Base-by-base conservation (phyloP, 37 sponge, comb jelly and placozoan species). In the Axinella damicornis region DNA sequence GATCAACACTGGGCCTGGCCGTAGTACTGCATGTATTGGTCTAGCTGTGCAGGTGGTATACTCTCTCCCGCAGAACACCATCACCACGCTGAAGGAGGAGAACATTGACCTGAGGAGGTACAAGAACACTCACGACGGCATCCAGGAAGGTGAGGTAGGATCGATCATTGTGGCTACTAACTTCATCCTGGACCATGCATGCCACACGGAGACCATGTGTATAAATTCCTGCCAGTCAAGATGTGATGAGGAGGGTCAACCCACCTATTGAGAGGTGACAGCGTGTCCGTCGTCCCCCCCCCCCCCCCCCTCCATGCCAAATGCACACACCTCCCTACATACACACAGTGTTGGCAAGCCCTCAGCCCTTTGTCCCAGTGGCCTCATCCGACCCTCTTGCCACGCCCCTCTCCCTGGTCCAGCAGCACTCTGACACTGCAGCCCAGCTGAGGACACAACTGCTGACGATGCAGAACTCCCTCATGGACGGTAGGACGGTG, bases 401-500 rank as follows among this genome's bases (percentile, higher is more conserved):
- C 63, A n/a, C 63, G 27, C 63, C 63, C 63, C 63, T 27, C 27
- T 6, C 5, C 63, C 63, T 13, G 24, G 27, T 13, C 63, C 63
- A 5, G 12, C 63, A n/a, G 27, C 63, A 28, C 63, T 27, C 27
- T 27, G 12, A 28, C 11, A 31, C 73, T 52, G 55, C 86, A 22
- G 22, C 80, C 17, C 52, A 53, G 16, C 27, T 86, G 12, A 68
- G 66, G 18, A 41, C 82, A 21, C 88, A 92, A 40, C 88, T 92
- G 21, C 62, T 82, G 58, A 22, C 34, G 16, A 67, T 92, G 46
- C 88, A 83, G 33, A 92, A 92, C 54, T 57, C 56, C 20, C 74
- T 87, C 33, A 78, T 87, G 30, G 76, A 92, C 74, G 87, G 92
- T 92, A 64, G 34, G 85, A 9, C 25, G 24, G 27, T 35, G n/a